Percentiles rank a stretch among this genome's conserved stretches.
phyloP scores from a whole-genome alignment of 2,797 vertebrate species.

The Cirrhinus molitorella region DNA sequence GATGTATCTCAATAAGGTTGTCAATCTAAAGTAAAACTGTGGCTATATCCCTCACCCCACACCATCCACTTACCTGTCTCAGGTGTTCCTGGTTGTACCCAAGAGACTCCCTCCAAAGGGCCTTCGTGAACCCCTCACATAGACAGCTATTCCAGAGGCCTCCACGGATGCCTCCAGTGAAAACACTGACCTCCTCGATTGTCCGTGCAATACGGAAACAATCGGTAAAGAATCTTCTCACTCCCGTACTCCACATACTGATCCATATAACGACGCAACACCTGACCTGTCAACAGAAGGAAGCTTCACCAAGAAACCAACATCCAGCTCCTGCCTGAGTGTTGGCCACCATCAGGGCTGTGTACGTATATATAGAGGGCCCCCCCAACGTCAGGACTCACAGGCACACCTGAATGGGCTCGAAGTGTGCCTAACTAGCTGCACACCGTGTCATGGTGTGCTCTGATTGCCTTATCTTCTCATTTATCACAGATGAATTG shows the following conservation, averaged over 20 bases:
- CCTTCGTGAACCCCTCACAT: slow-evolving; percentile 72
- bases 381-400: slow-evolving; percentile 79
- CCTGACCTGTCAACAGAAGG: slow-evolving; percentile 31
- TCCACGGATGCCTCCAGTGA: slow-evolving; percentile 75
- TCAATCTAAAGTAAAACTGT: background rate
- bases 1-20: background rate
- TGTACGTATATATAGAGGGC: slow-evolving; percentile 81
- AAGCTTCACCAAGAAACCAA: slow-evolving; percentile 61
- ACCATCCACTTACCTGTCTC: slow-evolving; percentile 79
- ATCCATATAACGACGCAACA: background rate
- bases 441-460: slow-evolving; percentile 88
- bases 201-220: slow-evolving; percentile 72
- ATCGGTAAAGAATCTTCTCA: background rate
- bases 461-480: slow-evolving; percentile 96
- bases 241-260: background rate
- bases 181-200: slow-evolving; percentile 79
- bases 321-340: slow-evolving; percentile 79
- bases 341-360: slow-evolving; percentile 82
- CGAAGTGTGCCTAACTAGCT: slow-evolving; percentile 90
- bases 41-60: background rate
- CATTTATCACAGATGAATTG: slow-evolving; percentile 97
- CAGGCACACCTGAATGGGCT: slow-evolving; percentile 89
- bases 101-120: slow-evolving; percentile 72
- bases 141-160: slow-evolving; percentile 75
- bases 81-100: slow-evolving; percentile 70